Percentiles rank a stretch among this genome's conserved stretches.
phyloP scores from a whole-genome alignment of 2,113 vertebrate species.

The Oncorhynchus masou region DNA sequence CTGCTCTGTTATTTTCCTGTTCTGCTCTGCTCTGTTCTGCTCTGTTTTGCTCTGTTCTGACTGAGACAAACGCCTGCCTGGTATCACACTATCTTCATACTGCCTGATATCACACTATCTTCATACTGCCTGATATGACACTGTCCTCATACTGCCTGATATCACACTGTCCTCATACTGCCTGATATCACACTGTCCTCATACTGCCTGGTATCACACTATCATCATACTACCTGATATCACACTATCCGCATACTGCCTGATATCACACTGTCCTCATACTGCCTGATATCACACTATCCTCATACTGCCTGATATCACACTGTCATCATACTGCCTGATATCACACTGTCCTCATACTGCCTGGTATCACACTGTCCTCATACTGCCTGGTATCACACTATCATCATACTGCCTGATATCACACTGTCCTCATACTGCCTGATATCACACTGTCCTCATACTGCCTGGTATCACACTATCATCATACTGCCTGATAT shows the following conservation, averaged over 20 bases:
- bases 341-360: constrained; percentile 10
- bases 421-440: constrained; percentile 9
- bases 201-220: constrained; percentile 18
- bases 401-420: constrained; percentile 1
- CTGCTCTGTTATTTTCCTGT: too few species aligned
- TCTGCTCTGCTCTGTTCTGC: too few species aligned
- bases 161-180: constrained; percentile 9
- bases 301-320: constrained; percentile 12
- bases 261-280: constrained; percentile 6
- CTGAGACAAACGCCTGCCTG: constrained; percentile 32
- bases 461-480: constrained; percentile 18
- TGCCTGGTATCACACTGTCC: constrained; percentile 13
- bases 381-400: constrained; percentile 17
- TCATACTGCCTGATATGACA: constrained; percentile 18
- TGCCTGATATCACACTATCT: constrained; percentile 12
- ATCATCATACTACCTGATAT: constrained; percentile 9
- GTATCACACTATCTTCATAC: constrained; percentile 9
- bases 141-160: constrained; percentile 2
- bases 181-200: constrained; percentile 7
- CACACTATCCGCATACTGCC: background rate
- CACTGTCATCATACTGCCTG: background rate
- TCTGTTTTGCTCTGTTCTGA: background rate
- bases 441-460: constrained; percentile 8
- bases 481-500: too few species aligned
- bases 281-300: constrained; percentile 18